Evolutionary conservation across 2,113 vertebrate species (phyloP), one percentile per base, ranked within the genome.

Genomic region (Chrysochloris asiatica): DNA sequence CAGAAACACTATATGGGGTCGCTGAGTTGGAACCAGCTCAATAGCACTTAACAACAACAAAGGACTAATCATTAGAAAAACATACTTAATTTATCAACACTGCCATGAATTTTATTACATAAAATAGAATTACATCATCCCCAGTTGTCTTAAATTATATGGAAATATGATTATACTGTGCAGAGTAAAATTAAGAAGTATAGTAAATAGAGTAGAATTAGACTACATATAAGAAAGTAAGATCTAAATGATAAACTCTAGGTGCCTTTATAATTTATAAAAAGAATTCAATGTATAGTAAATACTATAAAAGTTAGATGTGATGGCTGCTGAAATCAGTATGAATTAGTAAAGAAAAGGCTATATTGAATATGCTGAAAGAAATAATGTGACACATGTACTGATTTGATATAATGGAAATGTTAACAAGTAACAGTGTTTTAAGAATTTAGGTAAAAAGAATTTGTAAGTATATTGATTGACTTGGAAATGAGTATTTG

Each of bases 341-440:
- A 75, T 65, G 47, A 86, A 38, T 93, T 89, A 30, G 8, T 93
- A 87, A 86, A 81, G 50, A 50, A 84, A 83, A 93, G 54, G 71
- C 38, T 87, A 1, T 85, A 48, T 33, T 76, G n/a, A 69, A 24
- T 86, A 89, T 91, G 83, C 90, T 90, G 54, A 79, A 67, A 88
- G 56, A 76, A 59, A 76, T 48, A 38, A 12, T 72, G 33, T 22
- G 52, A 43, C 85, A 38, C 24, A 47, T 89, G 6, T 75, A 81
- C n/a, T 73, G 41, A 90, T 84, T 87, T 90, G 48, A 76, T 87
- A 10, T 81, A 85, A 91, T 65, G 85, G 85, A 88, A 88, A 92
- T 88, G 36, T 90, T 93, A 76, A 56, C 41, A 90, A 84, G 12
- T 86, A 72, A 86, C 33, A 79, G 24, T 75, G 52, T 59, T 52